These are phyloP conservation scores for Brachionus calyciflorus DNA, from an alignment of 1,140 invertebrate species.

Conservation along the genomic window DNA sequence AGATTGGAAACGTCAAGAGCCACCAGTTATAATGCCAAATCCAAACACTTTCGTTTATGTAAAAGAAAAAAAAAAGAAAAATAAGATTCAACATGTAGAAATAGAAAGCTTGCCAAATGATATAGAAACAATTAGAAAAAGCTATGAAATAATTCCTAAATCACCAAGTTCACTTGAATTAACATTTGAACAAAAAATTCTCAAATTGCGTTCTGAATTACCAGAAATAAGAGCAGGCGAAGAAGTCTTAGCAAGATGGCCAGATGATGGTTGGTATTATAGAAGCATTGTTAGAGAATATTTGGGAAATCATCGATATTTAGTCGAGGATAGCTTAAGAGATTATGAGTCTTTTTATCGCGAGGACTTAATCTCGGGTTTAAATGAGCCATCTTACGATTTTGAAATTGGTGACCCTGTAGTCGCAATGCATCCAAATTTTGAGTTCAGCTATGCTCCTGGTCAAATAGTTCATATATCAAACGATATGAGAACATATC, in stretches of 20 bases:
- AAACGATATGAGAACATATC: slow-evolving; percentile 46
- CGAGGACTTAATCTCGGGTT: slow-evolving; percentile 49
- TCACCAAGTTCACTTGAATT: neutral
- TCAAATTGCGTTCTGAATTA: slow-evolving; percentile 36
- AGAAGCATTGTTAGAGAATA: slow-evolving; percentile 48
- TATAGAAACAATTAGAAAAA: slow-evolving; percentile 47
- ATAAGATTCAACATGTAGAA: too few species aligned
- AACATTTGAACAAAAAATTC: neutral
- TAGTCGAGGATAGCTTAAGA: slow-evolving; percentile 13
- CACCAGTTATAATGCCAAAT: slow-evolving; percentile 29
- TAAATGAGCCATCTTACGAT: slow-evolving; percentile 49
- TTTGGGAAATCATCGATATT: neutral
- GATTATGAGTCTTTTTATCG: slow-evolving; percentile 12
- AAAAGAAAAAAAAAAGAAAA: slow-evolving; percentile 9
- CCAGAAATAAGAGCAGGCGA: slow-evolving; percentile 48
- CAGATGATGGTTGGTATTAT: slow-evolving; percentile 57
- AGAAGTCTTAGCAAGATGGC: slow-evolving; percentile 54
- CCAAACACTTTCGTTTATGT: slow-evolving; percentile 34
- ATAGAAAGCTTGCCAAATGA: neutral
- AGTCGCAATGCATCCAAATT: slow-evolving; percentile 53
- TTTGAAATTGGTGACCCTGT: slow-evolving; percentile 51
- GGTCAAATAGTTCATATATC: slow-evolving; percentile 50
- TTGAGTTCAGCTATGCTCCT: slow-evolving; percentile 53
- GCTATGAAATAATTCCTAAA: slow-evolving; percentile 34
- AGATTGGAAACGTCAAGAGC: slow-evolving; percentile 37